Conservation (phyloP, 2,797 vertebrate species). For the Sternarchorhynchus goeldii region DNA sequence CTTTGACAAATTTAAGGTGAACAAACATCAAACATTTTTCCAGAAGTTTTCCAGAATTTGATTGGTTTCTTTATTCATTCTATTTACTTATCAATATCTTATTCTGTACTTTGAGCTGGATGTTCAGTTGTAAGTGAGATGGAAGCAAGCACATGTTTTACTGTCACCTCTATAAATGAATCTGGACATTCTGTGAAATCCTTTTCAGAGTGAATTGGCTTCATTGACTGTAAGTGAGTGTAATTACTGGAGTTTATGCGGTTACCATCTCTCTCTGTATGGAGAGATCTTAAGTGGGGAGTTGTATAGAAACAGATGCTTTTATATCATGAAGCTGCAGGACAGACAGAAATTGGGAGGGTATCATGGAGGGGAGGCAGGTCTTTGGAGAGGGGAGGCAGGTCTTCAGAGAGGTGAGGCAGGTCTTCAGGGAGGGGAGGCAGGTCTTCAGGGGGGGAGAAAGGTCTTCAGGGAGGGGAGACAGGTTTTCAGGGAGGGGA, state of each 20-base stretch:
- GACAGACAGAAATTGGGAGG: slow-evolving; percentile 11
- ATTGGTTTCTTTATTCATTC: too few relatives aligned
- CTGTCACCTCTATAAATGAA: too few relatives aligned
- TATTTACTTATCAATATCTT: too few relatives aligned
- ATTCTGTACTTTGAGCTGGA: background rate
- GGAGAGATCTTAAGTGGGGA: background rate
- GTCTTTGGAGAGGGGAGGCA: slow-evolving; percentile 1
- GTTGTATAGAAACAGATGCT: too few relatives aligned
- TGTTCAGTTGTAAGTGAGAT: background rate
- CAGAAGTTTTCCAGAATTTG: too few relatives aligned
- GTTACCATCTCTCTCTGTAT: background rate
- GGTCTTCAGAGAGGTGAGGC: slow-evolving; percentile 39
- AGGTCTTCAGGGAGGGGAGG: slow-evolving; percentile 1
- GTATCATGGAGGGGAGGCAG: slow-evolving; percentile 21
- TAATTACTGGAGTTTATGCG: slow-evolving; percentile 38
- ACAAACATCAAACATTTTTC: too few relatives aligned
- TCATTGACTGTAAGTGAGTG: background rate
- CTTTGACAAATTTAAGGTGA: too few relatives aligned
- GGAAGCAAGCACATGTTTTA: background rate
- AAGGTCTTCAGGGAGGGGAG: slow-evolving; percentile 38
- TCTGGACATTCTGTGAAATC: too few relatives aligned
- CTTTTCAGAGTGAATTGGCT: too few relatives aligned
- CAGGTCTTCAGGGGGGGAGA: slow-evolving; percentile 20
- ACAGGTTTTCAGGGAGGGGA: slow-evolving; percentile 42
- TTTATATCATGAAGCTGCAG: background rate